Percentiles rank a stretch among this genome's conserved stretches.
Conservation (phyloP, 2,888 invertebrate genomes). For the Phania funesta region DNA sequence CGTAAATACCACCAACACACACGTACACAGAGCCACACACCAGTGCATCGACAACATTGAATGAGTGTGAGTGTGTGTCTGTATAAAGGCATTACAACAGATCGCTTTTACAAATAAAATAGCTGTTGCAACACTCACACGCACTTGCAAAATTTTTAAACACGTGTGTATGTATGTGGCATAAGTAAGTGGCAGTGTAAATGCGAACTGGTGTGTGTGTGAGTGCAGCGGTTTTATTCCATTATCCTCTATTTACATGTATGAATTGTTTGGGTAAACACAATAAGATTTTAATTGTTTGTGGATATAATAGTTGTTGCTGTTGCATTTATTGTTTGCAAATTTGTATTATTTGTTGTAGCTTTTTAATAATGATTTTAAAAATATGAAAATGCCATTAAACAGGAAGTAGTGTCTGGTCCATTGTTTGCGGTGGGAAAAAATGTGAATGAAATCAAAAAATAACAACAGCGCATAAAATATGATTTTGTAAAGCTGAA, state of each 20-base stretch:
- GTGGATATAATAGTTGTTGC: constrained; percentile 28
- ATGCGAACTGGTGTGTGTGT: background rate
- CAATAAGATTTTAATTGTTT: constrained; percentile 58
- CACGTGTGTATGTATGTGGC: background rate
- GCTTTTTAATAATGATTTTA: constrained; percentile 43
- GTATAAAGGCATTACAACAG: background rate
- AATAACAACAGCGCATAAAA: background rate
- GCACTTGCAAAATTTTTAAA: background rate
- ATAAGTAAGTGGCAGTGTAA: background rate
- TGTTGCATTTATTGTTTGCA: constrained; percentile 42
- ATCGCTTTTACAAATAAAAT: constrained; percentile 40
- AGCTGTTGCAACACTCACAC: background rate
- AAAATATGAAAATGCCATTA: constrained; percentile 33
- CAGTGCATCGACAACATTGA: background rate
- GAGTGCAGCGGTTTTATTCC: constrained; percentile 8
- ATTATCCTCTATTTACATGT: constrained; percentile 35
- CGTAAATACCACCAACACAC: constrained; percentile 17
- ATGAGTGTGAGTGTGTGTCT: background rate
- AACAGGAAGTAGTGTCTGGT: constrained; percentile 20
- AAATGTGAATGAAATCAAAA: background rate
- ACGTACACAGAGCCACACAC: background rate
- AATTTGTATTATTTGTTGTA: constrained; percentile 37
- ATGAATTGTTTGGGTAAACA: constrained; percentile 46
- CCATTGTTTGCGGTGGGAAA: constrained; percentile 11
- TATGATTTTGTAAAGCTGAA: background rate